Evolutionary conservation across 2,113 vertebrate species (phyloP).

Genomic region (Hiodon alosoides): DNA sequence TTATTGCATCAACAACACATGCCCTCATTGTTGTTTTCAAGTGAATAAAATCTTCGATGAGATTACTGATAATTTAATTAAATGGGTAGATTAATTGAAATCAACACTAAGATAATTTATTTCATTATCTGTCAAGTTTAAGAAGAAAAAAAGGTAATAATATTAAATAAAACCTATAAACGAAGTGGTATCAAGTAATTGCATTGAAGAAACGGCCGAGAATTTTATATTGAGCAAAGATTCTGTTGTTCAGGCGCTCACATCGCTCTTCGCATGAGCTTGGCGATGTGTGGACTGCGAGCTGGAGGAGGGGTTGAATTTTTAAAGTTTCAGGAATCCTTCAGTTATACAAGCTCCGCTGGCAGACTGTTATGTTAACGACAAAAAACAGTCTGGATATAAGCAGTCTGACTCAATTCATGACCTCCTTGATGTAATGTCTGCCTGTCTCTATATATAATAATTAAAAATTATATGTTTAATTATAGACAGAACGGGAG

Average conservation of each 20-base stretch:
- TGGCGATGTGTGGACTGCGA: conserved; percentile 51
- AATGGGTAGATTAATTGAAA: neutral
- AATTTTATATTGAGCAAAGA: conserved; percentile 2
- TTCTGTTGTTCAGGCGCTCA: conserved; percentile 37
- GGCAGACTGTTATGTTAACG: conserved; percentile 55
- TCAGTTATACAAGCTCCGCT: conserved; percentile 67
- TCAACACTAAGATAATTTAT: conserved; percentile 8
- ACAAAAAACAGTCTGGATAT: conserved; percentile 66
- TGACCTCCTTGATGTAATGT: conserved; percentile 8
- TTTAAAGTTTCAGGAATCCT: conserved; percentile 68
- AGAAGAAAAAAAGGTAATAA: neutral
- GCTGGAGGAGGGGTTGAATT: conserved; percentile 55
- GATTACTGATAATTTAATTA: neutral
- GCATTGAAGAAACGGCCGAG: conserved; percentile 12
- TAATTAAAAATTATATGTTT: too few relatives aligned
- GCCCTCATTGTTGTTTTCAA: conserved; percentile 44
- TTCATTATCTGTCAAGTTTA: conserved; percentile 13
- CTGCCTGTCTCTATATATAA: too few relatives aligned
- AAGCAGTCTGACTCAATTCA: conserved; percentile 54
- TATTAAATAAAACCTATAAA: neutral
- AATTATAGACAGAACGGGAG: too few relatives aligned
- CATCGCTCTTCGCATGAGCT: conserved; percentile 41
- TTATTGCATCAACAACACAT: conserved; percentile 33
- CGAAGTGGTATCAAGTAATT: neutral
- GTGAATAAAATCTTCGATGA: neutral